These are phyloP conservation scores for Henicopernis longicauda DNA, from an alignment of 2,113 vertebrate species.

Conservation along the genomic window DNA sequence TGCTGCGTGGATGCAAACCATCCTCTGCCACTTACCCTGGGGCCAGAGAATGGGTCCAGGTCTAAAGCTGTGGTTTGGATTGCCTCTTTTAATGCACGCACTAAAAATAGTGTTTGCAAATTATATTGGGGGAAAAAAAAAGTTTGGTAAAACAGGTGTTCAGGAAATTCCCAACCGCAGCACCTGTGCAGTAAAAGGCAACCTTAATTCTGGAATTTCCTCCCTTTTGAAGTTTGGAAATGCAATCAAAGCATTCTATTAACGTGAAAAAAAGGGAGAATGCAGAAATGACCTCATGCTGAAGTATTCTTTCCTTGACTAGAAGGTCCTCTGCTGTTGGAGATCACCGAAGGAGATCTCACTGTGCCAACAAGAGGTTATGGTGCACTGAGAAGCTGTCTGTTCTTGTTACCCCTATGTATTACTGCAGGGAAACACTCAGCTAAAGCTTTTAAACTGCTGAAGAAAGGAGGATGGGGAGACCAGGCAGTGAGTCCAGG, in stretches of 20 bases:
- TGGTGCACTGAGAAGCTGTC: not conserved
- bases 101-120: not conserved
- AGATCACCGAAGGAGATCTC: not conserved
- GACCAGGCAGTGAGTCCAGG: not conserved
- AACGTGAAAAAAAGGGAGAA: not conserved
- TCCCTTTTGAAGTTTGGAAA: constrained; percentile 11
- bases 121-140: not conserved
- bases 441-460: not conserved
- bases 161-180: not conserved
- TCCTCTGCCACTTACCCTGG: not conserved
- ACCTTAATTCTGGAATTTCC: constrained; percentile 2
- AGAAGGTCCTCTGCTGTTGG: not conserved
- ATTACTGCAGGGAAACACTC: not conserved
- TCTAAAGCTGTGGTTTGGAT: constrained; percentile 7
- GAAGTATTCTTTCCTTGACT: not conserved
- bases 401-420: not conserved
- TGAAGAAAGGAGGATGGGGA: not conserved
- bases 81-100: not conserved
- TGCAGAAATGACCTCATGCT: not conserved
- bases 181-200: constrained; percentile 6
- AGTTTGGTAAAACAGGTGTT: not conserved
- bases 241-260: constrained; percentile 8
- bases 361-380: not conserved
- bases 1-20: not conserved
- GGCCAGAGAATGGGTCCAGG: not conserved